phyloP scores from a whole-genome alignment of 1,140 invertebrate species.

The Helicoverpa armigera region DNA sequence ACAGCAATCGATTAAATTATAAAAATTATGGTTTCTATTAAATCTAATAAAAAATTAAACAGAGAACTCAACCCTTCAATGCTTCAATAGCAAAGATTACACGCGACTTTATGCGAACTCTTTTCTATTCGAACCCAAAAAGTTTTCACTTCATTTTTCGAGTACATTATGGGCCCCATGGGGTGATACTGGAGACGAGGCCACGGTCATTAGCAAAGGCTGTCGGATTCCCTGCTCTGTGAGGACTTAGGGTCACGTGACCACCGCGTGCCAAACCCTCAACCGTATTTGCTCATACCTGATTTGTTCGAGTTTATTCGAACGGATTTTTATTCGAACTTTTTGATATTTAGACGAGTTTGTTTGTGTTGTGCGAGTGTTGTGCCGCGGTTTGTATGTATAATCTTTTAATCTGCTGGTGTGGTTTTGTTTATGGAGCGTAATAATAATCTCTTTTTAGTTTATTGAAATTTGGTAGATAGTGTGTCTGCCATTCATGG shows the following conservation, averaged over 20 bases:
- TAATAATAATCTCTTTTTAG: neutral
- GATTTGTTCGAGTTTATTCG: slow-evolving; percentile 64
- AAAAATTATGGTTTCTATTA: too few relatives aligned
- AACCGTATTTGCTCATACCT: slow-evolving; percentile 72
- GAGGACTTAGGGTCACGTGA: slow-evolving; percentile 58
- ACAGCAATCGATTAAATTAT: too few relatives aligned
- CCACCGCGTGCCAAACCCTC: slow-evolving; percentile 59
- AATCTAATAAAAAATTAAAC: neutral
- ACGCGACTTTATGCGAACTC: neutral
- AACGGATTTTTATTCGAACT: slow-evolving; percentile 24
- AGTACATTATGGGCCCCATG: slow-evolving; percentile 30
- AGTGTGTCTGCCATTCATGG: too few relatives aligned
- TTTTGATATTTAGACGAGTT: slow-evolving; percentile 17
- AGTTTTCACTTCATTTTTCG: slow-evolving; percentile 25
- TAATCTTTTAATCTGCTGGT: slow-evolving; percentile 11
- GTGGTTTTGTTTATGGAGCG: neutral
- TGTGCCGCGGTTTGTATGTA: neutral
- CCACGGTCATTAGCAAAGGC: slow-evolving; percentile 73
- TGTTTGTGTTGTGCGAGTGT: slow-evolving; percentile 7
- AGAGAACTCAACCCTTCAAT: neutral
- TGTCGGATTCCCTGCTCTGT: slow-evolving; percentile 68
- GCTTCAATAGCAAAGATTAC: neutral
- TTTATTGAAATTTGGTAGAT: neutral
- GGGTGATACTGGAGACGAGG: slow-evolving; percentile 44
- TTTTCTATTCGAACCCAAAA: neutral